Evolutionary conservation across 2,797 vertebrate species (phyloP), one percentile per base, ranked within the genome.

Genomic region (Siniperca obscura): DNA sequence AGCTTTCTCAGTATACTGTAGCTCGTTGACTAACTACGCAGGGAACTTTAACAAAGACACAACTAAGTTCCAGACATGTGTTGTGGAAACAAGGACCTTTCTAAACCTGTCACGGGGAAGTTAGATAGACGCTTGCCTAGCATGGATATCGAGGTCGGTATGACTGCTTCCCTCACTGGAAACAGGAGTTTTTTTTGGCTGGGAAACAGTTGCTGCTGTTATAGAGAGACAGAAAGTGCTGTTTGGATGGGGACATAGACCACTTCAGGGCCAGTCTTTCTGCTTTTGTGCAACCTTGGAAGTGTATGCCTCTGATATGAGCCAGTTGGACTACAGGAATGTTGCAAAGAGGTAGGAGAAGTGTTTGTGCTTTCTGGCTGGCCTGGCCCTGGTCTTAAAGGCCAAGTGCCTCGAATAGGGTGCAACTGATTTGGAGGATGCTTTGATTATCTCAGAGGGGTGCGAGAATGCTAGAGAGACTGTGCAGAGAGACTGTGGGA

Each of bases 341-440:
- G 50, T n/a, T n/a, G 34, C 34, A 69, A 36, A 68, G 27, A 48
- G 25, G 11, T 55, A 46, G 12, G 10, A 76, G 30, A 40, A 4
- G 12, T 40, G 13, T 7, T 38, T 30, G n/a, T 19, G 9, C 3
- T 46, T 52, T 19, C 68, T 46, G 17, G 9, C 21, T 1, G 7
- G 30, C 12, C 19, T 61, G 48, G 46, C 14, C 9, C 27, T 55
- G 34, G 36, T 61, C 22, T 44, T 17, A 11, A 42, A 42, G 21
- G 17, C 22, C 2, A 25, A 40, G 21, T 62, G 16, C 21, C 12
- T 34, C 5, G 4, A 46, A 34, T 8, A 14, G 13, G 38, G 21
- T 70, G 17, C 42, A 9, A 17, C 19, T 71, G 80, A 56, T 60
- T 74, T 74, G 40, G n/a, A 30, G 56, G 7, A 64, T 14, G 22